These are phyloP conservation scores for Nerophis lumbriciformis DNA, from an alignment of 2,113 vertebrate genomes.

Conservation along the genomic window DNA sequence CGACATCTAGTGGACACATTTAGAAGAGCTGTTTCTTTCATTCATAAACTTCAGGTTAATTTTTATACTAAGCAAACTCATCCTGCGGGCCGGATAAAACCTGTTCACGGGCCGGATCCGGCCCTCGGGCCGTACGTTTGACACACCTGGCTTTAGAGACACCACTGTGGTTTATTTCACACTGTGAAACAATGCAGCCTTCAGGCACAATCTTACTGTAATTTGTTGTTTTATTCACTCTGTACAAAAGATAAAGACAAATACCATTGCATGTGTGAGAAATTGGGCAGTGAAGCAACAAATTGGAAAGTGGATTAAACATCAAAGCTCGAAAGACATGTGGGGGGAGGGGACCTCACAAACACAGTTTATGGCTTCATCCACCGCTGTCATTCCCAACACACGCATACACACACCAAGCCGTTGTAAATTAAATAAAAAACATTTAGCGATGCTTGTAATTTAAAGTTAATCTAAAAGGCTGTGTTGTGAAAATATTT, in stretches of 20 bases:
- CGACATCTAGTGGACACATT: no score
- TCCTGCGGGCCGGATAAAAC: no score
- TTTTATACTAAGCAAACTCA: no score
- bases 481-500: no score
- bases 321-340: conserved; percentile 6
- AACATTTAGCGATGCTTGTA: neutral
- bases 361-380: neutral
- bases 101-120: no score
- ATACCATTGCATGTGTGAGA: neutral
- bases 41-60: no score
- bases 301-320: conserved; percentile 17
- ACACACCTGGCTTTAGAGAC: neutral
- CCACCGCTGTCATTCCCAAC: neutral
- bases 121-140: no score
- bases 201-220: neutral
- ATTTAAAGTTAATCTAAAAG: no score
- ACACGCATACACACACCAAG: neutral
- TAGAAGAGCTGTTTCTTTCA: no score
- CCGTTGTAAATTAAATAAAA: neutral
- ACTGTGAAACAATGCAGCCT: conserved; percentile 6
- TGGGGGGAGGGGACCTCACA: neutral
- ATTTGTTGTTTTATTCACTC: conserved; percentile 25
- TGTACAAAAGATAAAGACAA: conserved; percentile 15
- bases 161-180: conserved; percentile 4
- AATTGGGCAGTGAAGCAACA: conserved; percentile 24